Evolutionary conservation across 2,113 vertebrate genomes (phyloP), one percentile per base, ranked within the genome.

Genomic region (Nannospalax galili): DNA sequence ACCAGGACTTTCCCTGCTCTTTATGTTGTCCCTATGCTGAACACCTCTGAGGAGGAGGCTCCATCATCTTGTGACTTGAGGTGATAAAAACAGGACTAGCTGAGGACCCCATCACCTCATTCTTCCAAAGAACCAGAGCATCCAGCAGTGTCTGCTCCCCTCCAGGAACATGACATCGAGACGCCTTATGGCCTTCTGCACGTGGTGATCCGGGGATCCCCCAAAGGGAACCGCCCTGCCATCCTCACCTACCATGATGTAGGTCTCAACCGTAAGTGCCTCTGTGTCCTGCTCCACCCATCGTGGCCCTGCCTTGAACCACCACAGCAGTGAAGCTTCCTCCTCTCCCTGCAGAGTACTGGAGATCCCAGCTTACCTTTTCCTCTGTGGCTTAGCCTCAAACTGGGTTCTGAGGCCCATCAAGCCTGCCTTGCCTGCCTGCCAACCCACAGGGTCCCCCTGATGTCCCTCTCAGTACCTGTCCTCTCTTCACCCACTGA

Each of bases 211-310:
- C 99, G 99, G 3, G 99, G 99, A 40, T 99, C 99, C 0, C 99
- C 99, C 6, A 99, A 99, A 96, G 99, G 99, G 64, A 99, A 99
- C 97, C 99, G 99, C 95, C 99, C 99, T 0, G 99, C 99, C 56
- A 99, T 99, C 97, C 98, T 99, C 97, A 99, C 99, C 58, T 99
- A 99, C 98, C 99, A 99, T 0, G 99, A 99, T 2, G 99, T 99
- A 96, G 99, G 99, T 65, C 99, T 99, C 96, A 99, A 99, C 97
- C 99, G 99, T 99, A 98, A 99, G 99, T 99, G 62, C 62, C 19
- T 8, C 74, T 52, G 7, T 0, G 26, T 56, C 22, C 24, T 14
- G 0, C 4, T 17, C 24, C 1, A 15, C 60, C 42, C 64, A 37
- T 28, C 58, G 9, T 28, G 35, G 20, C 42, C 74, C 74, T 26